phyloP scores from a whole-genome alignment of 2,113 vertebrate genomes.

The Nothoprocta pentlandii region DNA sequence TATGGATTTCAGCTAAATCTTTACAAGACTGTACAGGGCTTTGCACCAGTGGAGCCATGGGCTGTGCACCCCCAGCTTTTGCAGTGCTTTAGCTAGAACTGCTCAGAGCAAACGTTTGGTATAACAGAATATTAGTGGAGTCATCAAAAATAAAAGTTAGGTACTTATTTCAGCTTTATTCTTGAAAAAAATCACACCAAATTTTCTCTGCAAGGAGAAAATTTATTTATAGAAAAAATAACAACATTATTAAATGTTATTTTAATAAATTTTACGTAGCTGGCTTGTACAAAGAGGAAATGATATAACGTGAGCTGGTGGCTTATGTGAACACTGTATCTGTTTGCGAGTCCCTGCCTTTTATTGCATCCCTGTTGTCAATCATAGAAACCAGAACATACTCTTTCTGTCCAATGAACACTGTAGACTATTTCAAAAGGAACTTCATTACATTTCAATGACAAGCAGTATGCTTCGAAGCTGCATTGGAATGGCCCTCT shows the following conservation, averaged over 20 bases:
- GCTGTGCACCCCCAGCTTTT: not conserved
- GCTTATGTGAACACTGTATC: fast-evolving
- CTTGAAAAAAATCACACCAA: not conserved
- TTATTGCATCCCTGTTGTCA: not conserved
- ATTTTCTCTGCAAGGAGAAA: not conserved
- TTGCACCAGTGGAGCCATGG: not conserved
- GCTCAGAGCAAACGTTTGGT: not conserved
- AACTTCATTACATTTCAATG: not conserved
- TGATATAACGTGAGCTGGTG: not conserved
- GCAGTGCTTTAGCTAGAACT: not conserved
- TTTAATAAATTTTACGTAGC: not conserved
- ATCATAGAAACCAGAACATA: too few species aligned
- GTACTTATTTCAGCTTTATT: not conserved
- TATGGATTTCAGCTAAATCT: not conserved
- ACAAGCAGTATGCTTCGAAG: not conserved
- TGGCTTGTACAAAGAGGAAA: not conserved
- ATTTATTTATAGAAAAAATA: not conserved
- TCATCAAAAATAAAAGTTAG: not conserved
- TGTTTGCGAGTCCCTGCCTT: not conserved
- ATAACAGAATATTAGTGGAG: not conserved
- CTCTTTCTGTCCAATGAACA: not conserved
- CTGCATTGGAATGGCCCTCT: not conserved
- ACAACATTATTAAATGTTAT: not conserved
- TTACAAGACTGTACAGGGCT: not conserved
- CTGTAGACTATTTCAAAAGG: not conserved